Percentiles rank a stretch among this genome's conserved stretches.
These are phyloP conservation scores for Halisarca cf. caerulea DNA, from an alignment of 37 sponge, comb jelly and placozoan species.

Conservation along the genomic window DNA sequence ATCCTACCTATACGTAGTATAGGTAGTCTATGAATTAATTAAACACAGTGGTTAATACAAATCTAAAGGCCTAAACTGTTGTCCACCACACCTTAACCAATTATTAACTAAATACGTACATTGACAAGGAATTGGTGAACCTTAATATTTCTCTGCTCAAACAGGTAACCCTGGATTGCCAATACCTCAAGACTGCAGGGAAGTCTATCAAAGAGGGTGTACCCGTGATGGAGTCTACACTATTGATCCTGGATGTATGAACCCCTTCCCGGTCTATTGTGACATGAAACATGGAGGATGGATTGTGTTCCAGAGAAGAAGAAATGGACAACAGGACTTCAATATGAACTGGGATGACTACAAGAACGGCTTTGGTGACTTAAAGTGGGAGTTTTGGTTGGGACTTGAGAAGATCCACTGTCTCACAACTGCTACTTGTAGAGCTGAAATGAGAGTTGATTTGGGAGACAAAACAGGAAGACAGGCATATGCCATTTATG, in stretches of 20 bases:
- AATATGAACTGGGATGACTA: too few species aligned
- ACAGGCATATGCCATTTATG: background rate
- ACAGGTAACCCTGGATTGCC: too few species aligned
- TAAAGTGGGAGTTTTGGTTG: too few species aligned
- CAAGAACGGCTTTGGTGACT: too few species aligned
- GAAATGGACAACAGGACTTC: too few species aligned
- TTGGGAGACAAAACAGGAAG: background rate
- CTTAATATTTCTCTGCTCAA: background rate
- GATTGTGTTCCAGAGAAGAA: too few species aligned
- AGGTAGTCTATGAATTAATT: too few species aligned
- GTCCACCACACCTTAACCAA: too few species aligned
- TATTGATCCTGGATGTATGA: constrained; percentile 6
- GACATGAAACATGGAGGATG: background rate
- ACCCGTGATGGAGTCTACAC: background rate
- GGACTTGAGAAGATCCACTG: constrained; percentile 11
- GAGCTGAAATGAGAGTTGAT: background rate
- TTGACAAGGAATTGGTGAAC: background rate
- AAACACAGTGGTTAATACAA: too few species aligned
- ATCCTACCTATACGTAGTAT: too few species aligned
- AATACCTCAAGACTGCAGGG: background rate
- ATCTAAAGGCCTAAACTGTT: too few species aligned
- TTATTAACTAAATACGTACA: too few species aligned
- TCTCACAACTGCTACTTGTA: background rate
- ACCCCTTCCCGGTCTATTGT: background rate
- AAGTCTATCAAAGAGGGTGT: background rate